These are phyloP conservation scores for Eueides isabella DNA, from an alignment of 1,140 invertebrate genomes.

Conservation along the genomic window DNA sequence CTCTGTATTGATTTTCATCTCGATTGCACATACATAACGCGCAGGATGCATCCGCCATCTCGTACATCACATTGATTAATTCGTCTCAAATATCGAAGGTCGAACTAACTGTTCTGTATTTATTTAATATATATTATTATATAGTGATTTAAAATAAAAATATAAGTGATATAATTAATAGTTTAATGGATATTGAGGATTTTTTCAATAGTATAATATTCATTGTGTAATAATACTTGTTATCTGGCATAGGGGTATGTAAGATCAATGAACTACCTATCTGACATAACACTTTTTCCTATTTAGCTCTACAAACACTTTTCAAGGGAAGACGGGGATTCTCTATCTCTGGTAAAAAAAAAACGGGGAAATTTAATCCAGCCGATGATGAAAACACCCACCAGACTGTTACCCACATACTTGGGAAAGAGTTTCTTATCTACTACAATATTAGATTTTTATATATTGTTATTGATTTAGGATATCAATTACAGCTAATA, in stretches of 20 bases:
- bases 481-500: background rate
- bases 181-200: background rate
- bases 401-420: background rate
- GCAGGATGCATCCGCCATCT: conserved; percentile 10
- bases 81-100: background rate
- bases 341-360: background rate
- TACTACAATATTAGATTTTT: background rate
- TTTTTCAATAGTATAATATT: background rate
- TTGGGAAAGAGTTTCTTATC: background rate
- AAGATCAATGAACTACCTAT: background rate
- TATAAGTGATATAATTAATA: background rate
- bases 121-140: background rate
- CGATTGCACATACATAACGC: conserved; percentile 6
- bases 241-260: background rate
- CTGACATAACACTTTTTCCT: background rate
- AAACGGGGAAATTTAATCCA: background rate
- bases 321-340: background rate
- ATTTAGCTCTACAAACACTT: background rate
- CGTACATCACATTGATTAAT: background rate
- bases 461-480: background rate
- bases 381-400: background rate
- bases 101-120: background rate
- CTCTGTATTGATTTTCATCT: background rate
- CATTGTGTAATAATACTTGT: background rate
- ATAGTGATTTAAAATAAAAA: background rate